Conservation (phyloP, 2,888 invertebrate species). For the Morpho achilles region DNA sequence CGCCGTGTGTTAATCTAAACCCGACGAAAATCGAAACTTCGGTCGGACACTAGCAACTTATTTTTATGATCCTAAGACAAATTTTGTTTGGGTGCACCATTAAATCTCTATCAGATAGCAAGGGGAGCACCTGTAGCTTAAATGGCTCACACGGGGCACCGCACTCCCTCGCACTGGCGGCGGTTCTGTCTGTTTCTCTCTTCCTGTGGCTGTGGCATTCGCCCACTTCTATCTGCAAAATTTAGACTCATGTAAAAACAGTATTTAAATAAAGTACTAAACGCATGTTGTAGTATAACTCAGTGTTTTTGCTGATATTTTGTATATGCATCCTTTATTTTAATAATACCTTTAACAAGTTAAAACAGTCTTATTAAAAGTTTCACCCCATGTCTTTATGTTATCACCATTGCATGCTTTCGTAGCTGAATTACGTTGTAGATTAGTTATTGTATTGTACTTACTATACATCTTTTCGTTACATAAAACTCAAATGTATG, state of each 20-base stretch:
- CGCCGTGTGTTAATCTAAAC: conserved; percentile 1
- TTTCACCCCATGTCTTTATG: conserved; percentile 2
- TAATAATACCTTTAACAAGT: background rate
- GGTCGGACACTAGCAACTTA: conserved; percentile 30
- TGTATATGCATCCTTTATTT: background rate
- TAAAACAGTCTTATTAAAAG: background rate
- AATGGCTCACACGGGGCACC: conserved; percentile 70
- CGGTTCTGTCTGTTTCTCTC: conserved; percentile 80
- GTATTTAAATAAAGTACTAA: conserved; percentile 8
- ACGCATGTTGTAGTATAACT: conserved; percentile 28
- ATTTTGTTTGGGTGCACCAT: conserved; percentile 61
- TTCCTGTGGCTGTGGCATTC: conserved; percentile 78
- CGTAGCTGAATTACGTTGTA: conserved; percentile 18
- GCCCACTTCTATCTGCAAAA: conserved; percentile 64
- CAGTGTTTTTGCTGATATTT: background rate
- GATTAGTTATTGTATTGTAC: conserved; percentile 20
- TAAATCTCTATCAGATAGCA: conserved; percentile 52
- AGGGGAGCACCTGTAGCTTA: conserved; percentile 69
- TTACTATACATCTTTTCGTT: conserved; percentile 18
- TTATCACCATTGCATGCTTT: conserved; percentile 25
- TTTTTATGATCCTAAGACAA: conserved; percentile 44
- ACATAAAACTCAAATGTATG: conserved; percentile 19
- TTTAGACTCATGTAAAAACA: conserved; percentile 23
- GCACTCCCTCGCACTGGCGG: conserved; percentile 73
- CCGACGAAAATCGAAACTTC: conserved; percentile 10